Conservation (phyloP, 2,797 vertebrate species). For the Tamandua tetradactyla region DNA sequence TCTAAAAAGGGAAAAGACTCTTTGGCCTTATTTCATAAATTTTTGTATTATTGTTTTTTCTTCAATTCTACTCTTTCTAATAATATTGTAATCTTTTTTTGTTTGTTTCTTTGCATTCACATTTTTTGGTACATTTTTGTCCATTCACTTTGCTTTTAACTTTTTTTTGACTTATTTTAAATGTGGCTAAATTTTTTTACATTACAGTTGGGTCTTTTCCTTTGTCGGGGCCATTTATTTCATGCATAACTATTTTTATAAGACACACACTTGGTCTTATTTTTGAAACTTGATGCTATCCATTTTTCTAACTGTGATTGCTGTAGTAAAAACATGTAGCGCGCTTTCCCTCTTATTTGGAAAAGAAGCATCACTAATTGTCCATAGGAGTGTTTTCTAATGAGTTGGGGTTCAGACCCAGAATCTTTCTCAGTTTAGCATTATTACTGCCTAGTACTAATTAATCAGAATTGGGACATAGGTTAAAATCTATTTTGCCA, state of each 20-base stretch:
- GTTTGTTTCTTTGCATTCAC: not conserved
- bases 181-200: not conserved
- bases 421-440: not conserved
- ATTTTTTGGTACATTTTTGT: not conserved
- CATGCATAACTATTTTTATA: not conserved
- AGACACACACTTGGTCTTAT: not conserved
- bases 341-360: not conserved
- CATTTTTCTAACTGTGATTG: not conserved
- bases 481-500: not conserved
- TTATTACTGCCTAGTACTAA: not conserved
- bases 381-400: not conserved
- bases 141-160: not conserved
- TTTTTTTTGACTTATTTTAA: conserved; percentile 16
- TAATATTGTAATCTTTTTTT: not conserved
- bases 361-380: not conserved
- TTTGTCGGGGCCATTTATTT: not conserved
- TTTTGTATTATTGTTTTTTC: not conserved
- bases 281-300: not conserved
- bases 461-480: not conserved
- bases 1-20: not conserved
- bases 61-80: not conserved
- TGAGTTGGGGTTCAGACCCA: not conserved
- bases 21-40: not conserved
- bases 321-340: not conserved
- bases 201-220: not conserved